Percentiles rank a stretch among this genome's conserved stretches.
Conservation (phyloP, 2,888 invertebrate genomes). For the Caenorhabditis afra region DNA sequence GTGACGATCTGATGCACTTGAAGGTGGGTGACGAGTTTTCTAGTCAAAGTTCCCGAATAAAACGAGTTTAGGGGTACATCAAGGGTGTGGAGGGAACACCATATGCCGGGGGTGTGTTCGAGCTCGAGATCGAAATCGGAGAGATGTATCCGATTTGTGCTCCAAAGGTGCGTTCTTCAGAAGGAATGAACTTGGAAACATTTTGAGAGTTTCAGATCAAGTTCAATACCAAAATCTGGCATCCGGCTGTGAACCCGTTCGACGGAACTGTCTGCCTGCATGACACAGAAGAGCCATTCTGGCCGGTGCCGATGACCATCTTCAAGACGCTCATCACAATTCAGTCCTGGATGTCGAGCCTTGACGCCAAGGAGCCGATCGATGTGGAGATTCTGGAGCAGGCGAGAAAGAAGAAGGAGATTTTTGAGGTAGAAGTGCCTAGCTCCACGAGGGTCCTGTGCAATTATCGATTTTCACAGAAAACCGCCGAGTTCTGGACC, state of each 20-base stretch:
- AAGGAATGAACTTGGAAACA: too few species aligned
- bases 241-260: slow-evolving; percentile 11
- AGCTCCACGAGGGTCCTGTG: too few species aligned
- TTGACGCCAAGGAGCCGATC: slow-evolving; percentile 10
- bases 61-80: slow-evolving; percentile 10
- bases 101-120: slow-evolving; percentile 23
- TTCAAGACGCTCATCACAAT: slow-evolving; percentile 3
- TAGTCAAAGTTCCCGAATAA: too few species aligned
- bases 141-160: slow-evolving; percentile 5
- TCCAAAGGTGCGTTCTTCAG: not conserved
- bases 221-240: slow-evolving; percentile 34
- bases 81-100: slow-evolving; percentile 20
- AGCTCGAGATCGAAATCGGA: slow-evolving; percentile 23
- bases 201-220: slow-evolving; percentile 14
- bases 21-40: too few species aligned
- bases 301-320: slow-evolving; percentile 21
- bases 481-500: slow-evolving; percentile 22
- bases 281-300: not conserved
- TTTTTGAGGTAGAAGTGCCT: slow-evolving; percentile 6
- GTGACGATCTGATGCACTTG: not conserved
- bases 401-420: not conserved
- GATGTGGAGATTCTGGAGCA: slow-evolving; percentile 20
- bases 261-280: slow-evolving; percentile 17
- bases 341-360: slow-evolving; percentile 9
- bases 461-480: too few species aligned